Percentiles rank a stretch among this genome's conserved stretches.
phyloP scores from a whole-genome alignment of 2,888 invertebrate species.

The Lasioglossum morio region DNA sequence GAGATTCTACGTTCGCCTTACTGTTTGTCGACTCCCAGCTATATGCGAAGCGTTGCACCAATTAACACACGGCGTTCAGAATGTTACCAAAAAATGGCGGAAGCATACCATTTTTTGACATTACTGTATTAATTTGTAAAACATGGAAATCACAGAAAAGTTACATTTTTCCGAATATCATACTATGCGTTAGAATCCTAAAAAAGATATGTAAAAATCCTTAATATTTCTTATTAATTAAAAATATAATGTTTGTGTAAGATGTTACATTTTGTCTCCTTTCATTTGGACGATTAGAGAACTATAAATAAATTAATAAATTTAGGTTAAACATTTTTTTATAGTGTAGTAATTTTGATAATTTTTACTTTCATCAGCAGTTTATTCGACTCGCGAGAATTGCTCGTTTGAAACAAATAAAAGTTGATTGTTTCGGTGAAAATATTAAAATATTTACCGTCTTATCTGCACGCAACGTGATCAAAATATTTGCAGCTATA shows the following conservation, averaged over 20 bases:
- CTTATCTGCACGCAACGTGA: not conserved
- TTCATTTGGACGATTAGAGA: not conserved
- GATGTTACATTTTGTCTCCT: too few species aligned
- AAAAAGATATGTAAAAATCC: too few species aligned
- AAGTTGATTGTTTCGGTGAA: not conserved
- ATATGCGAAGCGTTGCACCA: not conserved
- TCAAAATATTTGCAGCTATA: not conserved
- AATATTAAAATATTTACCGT: not conserved
- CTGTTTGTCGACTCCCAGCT: not conserved
- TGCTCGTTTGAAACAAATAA: not conserved
- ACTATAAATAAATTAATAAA: not conserved
- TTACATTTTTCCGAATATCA: too few species aligned
- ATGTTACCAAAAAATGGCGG: not conserved
- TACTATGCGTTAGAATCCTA: too few species aligned
- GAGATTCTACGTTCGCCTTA: not conserved
- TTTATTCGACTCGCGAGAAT: not conserved
- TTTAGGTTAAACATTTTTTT: not conserved
- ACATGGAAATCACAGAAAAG: too few species aligned
- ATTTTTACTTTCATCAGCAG: not conserved
- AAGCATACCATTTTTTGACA: not conserved
- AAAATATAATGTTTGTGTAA: too few species aligned
- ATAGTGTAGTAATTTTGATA: not conserved
- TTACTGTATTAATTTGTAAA: too few species aligned
- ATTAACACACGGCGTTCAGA: not conserved
- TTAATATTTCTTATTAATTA: too few species aligned